A percentile compares a stretch with the other conserved stretches of the same genome.
Evolutionary conservation across 30 jellyfish, hydroid and myxozoan species (phyloP).

Genomic region (Turritopsis dohrnii): DNA sequence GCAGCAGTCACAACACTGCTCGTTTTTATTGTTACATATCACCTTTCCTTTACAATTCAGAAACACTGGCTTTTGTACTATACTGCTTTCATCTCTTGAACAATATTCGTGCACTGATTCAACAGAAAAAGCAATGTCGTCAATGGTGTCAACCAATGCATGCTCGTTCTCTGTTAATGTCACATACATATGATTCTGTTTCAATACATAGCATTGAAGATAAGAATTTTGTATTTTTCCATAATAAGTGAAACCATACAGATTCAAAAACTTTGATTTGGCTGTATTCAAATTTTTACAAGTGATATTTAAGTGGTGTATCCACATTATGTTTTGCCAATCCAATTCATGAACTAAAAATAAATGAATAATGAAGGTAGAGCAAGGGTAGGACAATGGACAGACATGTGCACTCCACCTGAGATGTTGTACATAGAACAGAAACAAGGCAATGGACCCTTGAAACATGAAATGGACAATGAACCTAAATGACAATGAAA

Average conservation of each 20-base stretch:
- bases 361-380: background rate
- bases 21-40: background rate
- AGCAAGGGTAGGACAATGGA: background rate
- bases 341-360: background rate
- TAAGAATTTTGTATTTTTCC: slow-evolving; percentile 38
- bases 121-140: slow-evolving; percentile 68
- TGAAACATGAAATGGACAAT: no score
- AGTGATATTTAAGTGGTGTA: slow-evolving; percentile 66
- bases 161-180: slow-evolving; percentile 41
- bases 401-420: no score
- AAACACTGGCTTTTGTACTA: slow-evolving; percentile 2
- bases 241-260: slow-evolving; percentile 32
- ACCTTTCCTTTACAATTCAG: background rate
- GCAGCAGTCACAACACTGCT: slow-evolving; percentile 3
- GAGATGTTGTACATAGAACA: no score
- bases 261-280: slow-evolving; percentile 32
- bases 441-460: no score
- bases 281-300: slow-evolving; percentile 47
- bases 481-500: no score
- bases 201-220: slow-evolving; percentile 37
- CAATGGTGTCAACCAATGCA: slow-evolving; percentile 41
- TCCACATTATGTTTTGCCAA: slow-evolving; percentile 38
- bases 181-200: slow-evolving; percentile 32
- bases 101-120: slow-evolving; percentile 39
- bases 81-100: slow-evolving; percentile 10